Base-by-base conservation (phyloP, 2,797 vertebrate species). In the Lateolabrax maculatus region DNA sequence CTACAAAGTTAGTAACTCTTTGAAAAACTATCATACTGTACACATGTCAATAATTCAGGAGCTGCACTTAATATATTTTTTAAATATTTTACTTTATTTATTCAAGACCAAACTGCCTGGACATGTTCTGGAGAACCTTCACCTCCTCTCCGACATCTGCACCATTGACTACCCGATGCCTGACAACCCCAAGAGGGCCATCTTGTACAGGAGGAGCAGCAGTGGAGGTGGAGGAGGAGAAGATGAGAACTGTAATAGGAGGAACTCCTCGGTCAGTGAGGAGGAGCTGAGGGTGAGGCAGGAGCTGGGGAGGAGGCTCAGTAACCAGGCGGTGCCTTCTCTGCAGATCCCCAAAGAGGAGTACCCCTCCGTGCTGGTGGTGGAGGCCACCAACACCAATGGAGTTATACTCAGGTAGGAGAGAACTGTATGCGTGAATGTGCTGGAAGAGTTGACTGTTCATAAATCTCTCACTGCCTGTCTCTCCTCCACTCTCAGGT, bases 301-400 rank as follows among this genome's bases (percentile, higher is more conserved):
- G 68, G 90, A 92, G 67, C 62, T 82, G 46, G 90, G 83, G 27
- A 86, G 84, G 66, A 89, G 81, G 85, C 90, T 90, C 73, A 92
- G 92, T 43, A 90, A 89, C 31, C 56, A 95, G 51, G 84, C 80
- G 0, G 93, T 97, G 70, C 97, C 97, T 58, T 90, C 96, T 37
- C 94, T 99, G 60, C 85, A 95, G 31, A 95, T 98, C 85, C 98
- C 98, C 0, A 95, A 93, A 0, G 98, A 98, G 77, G 96, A 96
- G 67, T 97, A 97, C 62, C 97, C 98, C 0, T 98, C 98, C 8
- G 95, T 99, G 21, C 90, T 99, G 87, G 97, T 99, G 84, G 94
- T 99, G 79, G 97, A 99, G 88, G 91, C 97, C 55, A 94, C 91
- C 52, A 97, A 96, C 87, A 98, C 97, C 55, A 97, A 97, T 41